Conservation (phyloP, 2,888 invertebrate species). For the Cryptus armator region DNA sequence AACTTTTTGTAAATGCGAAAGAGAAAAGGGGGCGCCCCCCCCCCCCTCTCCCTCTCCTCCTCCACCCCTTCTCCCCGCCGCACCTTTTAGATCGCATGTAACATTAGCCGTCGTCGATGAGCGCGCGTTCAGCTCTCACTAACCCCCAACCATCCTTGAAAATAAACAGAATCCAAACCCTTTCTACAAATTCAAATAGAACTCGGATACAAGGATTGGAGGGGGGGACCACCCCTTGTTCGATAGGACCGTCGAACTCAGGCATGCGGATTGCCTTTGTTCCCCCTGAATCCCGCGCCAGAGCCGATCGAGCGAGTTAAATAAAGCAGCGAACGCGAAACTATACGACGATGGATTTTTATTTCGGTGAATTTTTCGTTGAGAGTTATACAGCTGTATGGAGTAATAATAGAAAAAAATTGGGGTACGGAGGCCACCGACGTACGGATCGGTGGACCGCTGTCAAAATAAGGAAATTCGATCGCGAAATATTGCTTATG, state of each 20-base stretch:
- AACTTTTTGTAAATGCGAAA: constrained; percentile 16
- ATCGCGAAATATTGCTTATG: constrained; percentile 71
- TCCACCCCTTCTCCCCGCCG: too few relatives aligned
- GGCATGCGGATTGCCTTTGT: constrained; percentile 64
- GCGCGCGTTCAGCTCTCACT: constrained; percentile 33
- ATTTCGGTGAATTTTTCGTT: constrained; percentile 58
- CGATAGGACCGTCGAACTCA: constrained; percentile 27
- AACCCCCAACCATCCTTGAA: constrained; percentile 73
- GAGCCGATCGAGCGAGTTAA: constrained; percentile 63
- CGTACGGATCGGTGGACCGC: constrained; percentile 81
- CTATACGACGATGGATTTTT: constrained; percentile 51
- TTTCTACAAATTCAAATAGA: constrained; percentile 76
- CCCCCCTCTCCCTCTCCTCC: background rate
- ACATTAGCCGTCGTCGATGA: constrained; percentile 71
- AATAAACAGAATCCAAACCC: constrained; percentile 77
- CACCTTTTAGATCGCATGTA: constrained; percentile 60
- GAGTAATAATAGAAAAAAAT: constrained; percentile 44
- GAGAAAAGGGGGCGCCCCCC: constrained; percentile 42
- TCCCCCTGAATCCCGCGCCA: constrained; percentile 24
- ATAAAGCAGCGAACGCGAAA: constrained; percentile 59
- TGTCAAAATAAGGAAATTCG: constrained; percentile 84
- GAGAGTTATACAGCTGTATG: constrained; percentile 21
- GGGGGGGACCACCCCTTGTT: constrained; percentile 33
- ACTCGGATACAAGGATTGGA: constrained; percentile 51
- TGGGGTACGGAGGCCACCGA: constrained; percentile 19